phyloP scores from a whole-genome alignment of 1,140 invertebrate species.

The Drosophila athabasca region DNA sequence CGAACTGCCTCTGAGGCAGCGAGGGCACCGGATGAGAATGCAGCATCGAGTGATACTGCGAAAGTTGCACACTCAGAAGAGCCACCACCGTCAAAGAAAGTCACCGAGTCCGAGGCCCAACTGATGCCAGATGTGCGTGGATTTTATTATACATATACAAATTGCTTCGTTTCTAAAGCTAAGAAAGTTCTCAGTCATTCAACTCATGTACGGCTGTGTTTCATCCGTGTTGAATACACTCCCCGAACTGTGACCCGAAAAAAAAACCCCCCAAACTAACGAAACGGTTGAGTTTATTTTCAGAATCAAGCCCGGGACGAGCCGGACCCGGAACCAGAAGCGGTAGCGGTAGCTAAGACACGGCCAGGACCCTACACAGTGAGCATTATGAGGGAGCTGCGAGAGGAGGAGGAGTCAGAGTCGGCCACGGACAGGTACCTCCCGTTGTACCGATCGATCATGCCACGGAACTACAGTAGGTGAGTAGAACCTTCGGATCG shows the following conservation, averaged over 20 bases:
- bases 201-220: conserved; percentile 8
- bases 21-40: background rate
- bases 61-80: too few relatives aligned
- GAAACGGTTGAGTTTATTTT: conserved; percentile 74
- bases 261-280: conserved; percentile 53
- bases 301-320: conserved; percentile 34
- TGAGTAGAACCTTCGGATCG: conserved; percentile 14
- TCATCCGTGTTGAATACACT: conserved; percentile 11
- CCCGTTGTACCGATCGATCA: conserved; percentile 47
- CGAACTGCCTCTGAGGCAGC: background rate
- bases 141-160: conserved; percentile 53
- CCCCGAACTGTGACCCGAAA: conserved; percentile 23
- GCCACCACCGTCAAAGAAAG: background rate
- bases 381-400: conserved; percentile 47
- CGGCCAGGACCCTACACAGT: conserved; percentile 11
- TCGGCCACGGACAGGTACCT: conserved; percentile 11
- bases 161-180: conserved; percentile 45
- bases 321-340: background rate
- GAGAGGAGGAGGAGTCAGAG: conserved; percentile 4
- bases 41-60: too few relatives aligned
- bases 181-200: conserved; percentile 36
- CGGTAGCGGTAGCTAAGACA: too few relatives aligned
- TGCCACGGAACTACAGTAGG: conserved; percentile 65
- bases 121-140: conserved; percentile 69
- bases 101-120: background rate